Base-by-base conservation (phyloP, 2,888 invertebrate species). In the Ophion costatus region DNA sequence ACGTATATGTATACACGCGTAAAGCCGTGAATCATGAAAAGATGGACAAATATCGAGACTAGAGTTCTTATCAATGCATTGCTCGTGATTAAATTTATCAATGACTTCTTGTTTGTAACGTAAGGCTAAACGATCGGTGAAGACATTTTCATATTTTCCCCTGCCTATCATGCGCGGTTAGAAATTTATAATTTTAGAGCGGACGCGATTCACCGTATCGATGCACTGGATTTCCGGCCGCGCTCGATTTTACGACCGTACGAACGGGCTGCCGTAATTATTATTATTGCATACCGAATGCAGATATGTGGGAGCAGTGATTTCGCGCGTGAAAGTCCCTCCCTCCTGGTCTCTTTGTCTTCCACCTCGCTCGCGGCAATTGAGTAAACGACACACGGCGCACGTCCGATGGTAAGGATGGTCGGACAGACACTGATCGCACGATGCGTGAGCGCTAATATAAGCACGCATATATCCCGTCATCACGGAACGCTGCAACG, bases 381-480 rank as follows among this genome's bases (percentile, higher is more conserved):
- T 59, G 83, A 74, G 75, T 64, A 71, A 81, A 85, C 86, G 85
- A 74, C 78, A 56, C 73, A 69, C 81, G 85, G 29, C 38, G 56
- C 73, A 87, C 90, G 90, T 91, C 90, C 90, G 90, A 88, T 90
- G 89, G 89, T 89, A 89, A 90, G 90, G 88, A 91, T 91, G 90
- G 90, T 91, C 89, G 90, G 89, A 89, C 90, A 86, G 89, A 87
- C 89, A 92, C 92, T 92, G 92, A 91, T 90, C 90, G 90, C 88
- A 78, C 75, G 89, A 89, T 88, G 89, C 88, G 87, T 85, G 88
- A 87, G 81, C 83, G 87, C 87, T 87, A 87, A 89, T 89, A 89
- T 89, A 88, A 90, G 86, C 88, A 85, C 88, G 86, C 87, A 75
- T 84, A 80, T 84, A 82, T 88, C 83, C 81, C 78, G 66, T 74